These are phyloP conservation scores for Ammodytes marinus DNA, from an alignment of 2,113 vertebrate genomes.

Conservation along the genomic window DNA sequence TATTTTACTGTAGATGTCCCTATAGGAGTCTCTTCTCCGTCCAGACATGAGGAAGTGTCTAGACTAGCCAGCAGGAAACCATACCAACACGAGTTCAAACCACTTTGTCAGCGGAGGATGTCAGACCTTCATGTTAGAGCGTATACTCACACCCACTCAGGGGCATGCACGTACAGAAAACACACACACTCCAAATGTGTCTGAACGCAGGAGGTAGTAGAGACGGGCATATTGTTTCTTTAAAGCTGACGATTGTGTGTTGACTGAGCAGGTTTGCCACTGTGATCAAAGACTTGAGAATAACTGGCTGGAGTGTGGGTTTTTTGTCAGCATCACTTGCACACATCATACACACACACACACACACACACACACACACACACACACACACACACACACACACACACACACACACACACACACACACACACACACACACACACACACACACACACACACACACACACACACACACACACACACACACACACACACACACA, in stretches of 20 bases:
- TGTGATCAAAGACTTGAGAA: constrained; percentile 52
- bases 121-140: constrained; percentile 31
- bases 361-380: too few relatives aligned
- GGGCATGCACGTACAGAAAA: not conserved
- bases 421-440: not conserved
- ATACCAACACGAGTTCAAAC: constrained; percentile 39
- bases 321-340: not conserved
- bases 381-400: too few relatives aligned
- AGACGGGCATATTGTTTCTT: constrained; percentile 36
- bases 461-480: too few relatives aligned
- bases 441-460: not conserved
- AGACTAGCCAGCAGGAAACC: constrained; percentile 53
- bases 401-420: too few relatives aligned
- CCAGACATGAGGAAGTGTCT: constrained; percentile 48
- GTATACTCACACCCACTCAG: not conserved
- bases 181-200: not conserved
- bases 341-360: not conserved
- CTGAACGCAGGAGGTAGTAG: constrained; percentile 31
- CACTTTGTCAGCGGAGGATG: constrained; percentile 53
- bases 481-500: too few relatives aligned
- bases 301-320: constrained; percentile 13
- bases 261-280: constrained; percentile 45
- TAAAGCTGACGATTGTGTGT: constrained; percentile 50
- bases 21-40: constrained; percentile 40
- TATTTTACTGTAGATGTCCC: constrained; percentile 36